Conservation (phyloP, 2,797 vertebrate species). For the Melanotaenia boesemani region DNA sequence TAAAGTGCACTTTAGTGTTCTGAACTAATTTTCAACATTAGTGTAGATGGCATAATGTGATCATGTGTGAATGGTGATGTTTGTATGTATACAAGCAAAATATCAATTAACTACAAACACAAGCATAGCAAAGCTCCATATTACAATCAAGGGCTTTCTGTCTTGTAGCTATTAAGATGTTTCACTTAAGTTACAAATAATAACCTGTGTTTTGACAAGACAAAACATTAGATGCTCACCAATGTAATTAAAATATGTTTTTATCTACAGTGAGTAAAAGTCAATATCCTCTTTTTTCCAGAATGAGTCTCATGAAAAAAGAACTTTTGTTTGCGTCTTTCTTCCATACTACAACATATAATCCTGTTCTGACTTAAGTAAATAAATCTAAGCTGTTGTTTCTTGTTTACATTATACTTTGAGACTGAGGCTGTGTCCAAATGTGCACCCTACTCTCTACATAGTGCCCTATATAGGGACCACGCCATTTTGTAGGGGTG, state of each 20-base stretch:
- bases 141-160: too few species aligned
- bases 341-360: background rate
- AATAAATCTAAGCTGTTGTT: background rate
- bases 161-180: background rate
- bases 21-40: too few species aligned
- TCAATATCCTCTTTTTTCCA: background rate
- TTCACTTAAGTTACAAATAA: background rate
- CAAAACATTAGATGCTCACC: too few species aligned
- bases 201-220: too few species aligned
- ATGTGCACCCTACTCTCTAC: too few species aligned
- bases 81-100: background rate
- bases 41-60: too few species aligned
- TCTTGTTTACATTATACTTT: background rate
- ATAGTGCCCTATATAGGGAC: too few species aligned
- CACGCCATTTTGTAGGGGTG: too few species aligned
- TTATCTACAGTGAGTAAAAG: too few species aligned
- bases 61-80: background rate
- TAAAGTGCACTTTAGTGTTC: too few species aligned
- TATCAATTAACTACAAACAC: background rate
- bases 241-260: too few species aligned
- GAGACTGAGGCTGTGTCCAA: background rate
- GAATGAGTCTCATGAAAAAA: background rate
- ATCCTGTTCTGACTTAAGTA: background rate
- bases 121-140: background rate
- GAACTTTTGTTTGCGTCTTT: background rate